Base-by-base conservation (phyloP, 2,888 invertebrate genomes). In the Neoascia interrupta region DNA sequence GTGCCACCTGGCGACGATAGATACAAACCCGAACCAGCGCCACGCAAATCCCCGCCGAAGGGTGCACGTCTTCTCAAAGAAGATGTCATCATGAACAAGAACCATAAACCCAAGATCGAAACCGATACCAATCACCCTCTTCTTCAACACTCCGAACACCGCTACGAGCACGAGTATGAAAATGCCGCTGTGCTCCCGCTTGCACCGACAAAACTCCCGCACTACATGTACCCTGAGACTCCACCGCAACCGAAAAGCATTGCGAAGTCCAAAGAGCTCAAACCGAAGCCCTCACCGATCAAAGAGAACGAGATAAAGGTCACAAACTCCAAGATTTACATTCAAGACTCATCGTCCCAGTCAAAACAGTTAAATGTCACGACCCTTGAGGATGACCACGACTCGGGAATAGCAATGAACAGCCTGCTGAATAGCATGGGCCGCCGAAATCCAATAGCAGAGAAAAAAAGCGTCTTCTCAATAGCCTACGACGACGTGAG, bases 381-480 rank as follows among this genome's bases (percentile, higher is more conserved):
- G 13, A 91, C 91, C 72, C 81, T 90, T 76, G 93, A 93, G 82
- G 94, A 94, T 84, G 94, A 94, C 84, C 90, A 90, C 28, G 95
- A 95, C 85, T 94, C 95, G 0, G 94, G 94, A 0, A 95, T 95
- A 81, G 94, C 94, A 5, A 92, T 95, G 90, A 92, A 93, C 53
- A 91, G 92, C 0, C 68, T 90, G 13, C 90, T 92, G 70, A 89
- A 90, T 45, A 91, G 90, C 73, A 91, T 92, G 84, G 90, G 91
- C 5, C 91, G 91, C 76, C 90, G 93, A 76, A 91, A 93, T 83
- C 92, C 93, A 13, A 93, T 93, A 74, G 92, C 93, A 3, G 96
- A 96, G 84, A 97, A 97, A 89, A 96, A 97, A 86, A 97, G 96
- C 86, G 94, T 97, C 21, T 97, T 97, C 85, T 96, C 96, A 5